Conservation (phyloP, 2,888 invertebrate genomes). For the Ommatoiulus sabulosus region DNA sequence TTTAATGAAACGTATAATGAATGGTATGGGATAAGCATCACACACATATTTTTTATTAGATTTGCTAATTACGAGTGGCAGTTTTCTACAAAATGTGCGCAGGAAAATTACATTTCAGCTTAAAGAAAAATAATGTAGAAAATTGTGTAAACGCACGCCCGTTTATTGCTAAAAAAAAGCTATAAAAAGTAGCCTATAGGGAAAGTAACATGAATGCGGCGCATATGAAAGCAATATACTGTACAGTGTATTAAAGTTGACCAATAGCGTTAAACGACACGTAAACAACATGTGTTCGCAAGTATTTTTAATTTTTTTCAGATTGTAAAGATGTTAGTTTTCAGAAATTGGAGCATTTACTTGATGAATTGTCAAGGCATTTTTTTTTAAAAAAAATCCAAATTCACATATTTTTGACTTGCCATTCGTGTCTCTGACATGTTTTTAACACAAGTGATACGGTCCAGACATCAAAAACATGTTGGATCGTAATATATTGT, state of each 20-base stretch:
- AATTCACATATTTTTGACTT: too few species aligned
- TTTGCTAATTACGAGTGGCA: neutral
- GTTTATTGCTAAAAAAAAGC: neutral
- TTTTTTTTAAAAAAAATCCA: too few species aligned
- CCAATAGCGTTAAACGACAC: too few species aligned
- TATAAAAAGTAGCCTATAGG: neutral
- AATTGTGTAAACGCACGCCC: neutral
- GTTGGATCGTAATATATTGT: too few species aligned
- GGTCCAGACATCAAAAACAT: too few species aligned
- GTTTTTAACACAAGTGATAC: too few species aligned
- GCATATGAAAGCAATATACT: neutral
- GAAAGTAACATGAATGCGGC: neutral
- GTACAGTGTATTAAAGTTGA: neutral
- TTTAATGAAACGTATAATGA: conserved; percentile 8
- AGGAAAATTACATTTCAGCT: neutral
- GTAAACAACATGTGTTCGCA: too few species aligned
- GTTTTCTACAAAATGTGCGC: neutral
- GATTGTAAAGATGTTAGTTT: too few species aligned
- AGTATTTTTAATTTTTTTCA: too few species aligned
- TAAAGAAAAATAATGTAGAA: neutral
- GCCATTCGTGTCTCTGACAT: too few species aligned
- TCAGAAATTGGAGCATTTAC: too few species aligned
- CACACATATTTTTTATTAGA: neutral
- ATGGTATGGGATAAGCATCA: neutral
- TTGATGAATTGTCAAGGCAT: too few species aligned